These are phyloP conservation scores for Coptodon rendalli DNA, from an alignment of 2,113 vertebrate species.

Conservation along the genomic window DNA sequence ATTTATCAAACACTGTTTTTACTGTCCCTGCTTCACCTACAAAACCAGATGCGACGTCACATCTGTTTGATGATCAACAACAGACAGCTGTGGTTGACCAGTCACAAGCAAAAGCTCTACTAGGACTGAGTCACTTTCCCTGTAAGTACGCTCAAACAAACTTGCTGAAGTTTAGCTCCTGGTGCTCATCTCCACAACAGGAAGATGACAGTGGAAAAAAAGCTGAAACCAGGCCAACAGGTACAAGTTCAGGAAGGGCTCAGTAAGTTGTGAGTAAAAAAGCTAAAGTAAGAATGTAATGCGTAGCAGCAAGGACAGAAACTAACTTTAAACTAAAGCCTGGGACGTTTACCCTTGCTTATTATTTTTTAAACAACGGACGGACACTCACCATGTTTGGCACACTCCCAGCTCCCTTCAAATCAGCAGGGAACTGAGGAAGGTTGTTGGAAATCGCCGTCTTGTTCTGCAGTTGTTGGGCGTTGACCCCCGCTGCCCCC, in stretches of 20 bases:
- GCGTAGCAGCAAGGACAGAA: background rate
- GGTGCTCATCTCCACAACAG: background rate
- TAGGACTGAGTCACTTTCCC: background rate
- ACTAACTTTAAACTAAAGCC: background rate
- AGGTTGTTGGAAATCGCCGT: conserved; percentile 85
- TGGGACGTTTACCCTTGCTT: background rate
- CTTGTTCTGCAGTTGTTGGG: conserved; percentile 86
- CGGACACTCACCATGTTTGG: conserved; percentile 87
- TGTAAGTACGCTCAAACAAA: background rate
- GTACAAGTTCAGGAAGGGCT: background rate
- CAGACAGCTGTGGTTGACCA: background rate
- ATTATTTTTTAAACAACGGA: background rate
- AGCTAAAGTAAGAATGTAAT: background rate
- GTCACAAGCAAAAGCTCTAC: background rate
- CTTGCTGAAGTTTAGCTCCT: background rate
- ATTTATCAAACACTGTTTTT: background rate
- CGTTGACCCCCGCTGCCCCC: conserved; percentile 81
- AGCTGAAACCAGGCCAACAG: background rate
- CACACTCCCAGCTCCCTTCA: conserved; percentile 88
- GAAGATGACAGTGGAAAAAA: background rate
- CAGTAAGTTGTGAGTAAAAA: background rate
- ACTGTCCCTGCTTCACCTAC: background rate
- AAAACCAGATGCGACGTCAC: background rate
- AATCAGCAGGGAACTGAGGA: conserved; percentile 82
- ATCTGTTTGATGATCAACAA: background rate